Conservation (phyloP, 2,888 invertebrate species). For the Pantelozetes paolii region DNA sequence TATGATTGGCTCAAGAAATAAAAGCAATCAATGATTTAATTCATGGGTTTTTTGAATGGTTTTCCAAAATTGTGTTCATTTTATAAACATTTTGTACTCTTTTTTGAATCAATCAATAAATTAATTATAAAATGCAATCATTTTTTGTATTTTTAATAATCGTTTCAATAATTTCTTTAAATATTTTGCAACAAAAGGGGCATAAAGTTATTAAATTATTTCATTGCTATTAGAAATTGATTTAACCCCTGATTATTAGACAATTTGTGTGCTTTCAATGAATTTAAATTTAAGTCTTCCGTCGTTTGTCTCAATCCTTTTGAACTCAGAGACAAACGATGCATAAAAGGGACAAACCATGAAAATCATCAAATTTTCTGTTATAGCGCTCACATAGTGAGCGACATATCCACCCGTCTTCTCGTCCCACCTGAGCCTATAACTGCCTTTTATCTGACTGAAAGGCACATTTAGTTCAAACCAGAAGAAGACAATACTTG, state of each 20-base stretch:
- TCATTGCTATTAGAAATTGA: too few relatives aligned
- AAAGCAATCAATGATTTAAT: neutral
- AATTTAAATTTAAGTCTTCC: slow-evolving; percentile 21
- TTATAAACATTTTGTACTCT: neutral
- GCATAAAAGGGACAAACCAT: neutral
- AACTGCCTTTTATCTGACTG: neutral
- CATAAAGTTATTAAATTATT: too few relatives aligned
- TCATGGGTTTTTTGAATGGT: neutral
- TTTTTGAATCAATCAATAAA: neutral
- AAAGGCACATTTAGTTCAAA: neutral
- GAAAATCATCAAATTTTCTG: neutral
- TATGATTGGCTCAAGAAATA: slow-evolving; percentile 31
- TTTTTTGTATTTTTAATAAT: neutral
- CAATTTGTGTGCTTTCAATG: neutral
- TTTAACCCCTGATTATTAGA: too few relatives aligned
- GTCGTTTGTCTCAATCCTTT: neutral
- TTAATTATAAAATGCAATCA: neutral
- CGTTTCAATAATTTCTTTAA: too few relatives aligned
- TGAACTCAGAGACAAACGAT: neutral
- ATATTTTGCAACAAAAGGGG: too few relatives aligned
- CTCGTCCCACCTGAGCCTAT: neutral
- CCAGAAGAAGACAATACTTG: neutral
- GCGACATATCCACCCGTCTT: neutral
- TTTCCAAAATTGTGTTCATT: neutral
- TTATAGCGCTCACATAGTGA: neutral